Base-by-base conservation (phyloP, 2,113 vertebrate genomes). In the Peromyscus californicus region DNA sequence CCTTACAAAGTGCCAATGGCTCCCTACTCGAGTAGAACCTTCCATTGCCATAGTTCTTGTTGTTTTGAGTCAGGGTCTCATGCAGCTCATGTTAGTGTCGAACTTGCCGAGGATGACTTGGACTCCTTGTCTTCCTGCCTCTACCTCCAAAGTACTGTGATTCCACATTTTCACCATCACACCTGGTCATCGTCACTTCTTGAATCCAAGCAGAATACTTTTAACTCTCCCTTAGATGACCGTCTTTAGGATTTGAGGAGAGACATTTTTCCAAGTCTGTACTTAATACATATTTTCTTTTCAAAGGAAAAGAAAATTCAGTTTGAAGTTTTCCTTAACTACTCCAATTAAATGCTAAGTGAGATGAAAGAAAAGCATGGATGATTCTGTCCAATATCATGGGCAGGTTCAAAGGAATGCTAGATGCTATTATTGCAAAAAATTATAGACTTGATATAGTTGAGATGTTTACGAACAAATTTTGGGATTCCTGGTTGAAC, bases 281-380 rank as follows among this genome's bases (percentile, higher is more conserved):
- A 6, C 22, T 88, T 95, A 80, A 85, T 89, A 92, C 5, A 70
- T 65, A 80, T 39, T 85, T 96, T 93, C 31, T 75, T 42, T 79
- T 84, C 45, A 84, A 85, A 90, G 54, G 24, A 74, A 92, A 95
- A 86, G 42, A 82, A 82, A 74, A 80, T n/a, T 89, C 92, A 67
- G 80, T 88, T 92, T 79, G 36, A 79, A 93, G 90, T 5, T 92
- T 93, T 88, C 17, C 45, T 69, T 72, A 76, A 22, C 29, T 93
- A 48, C 51, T 78, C 65, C 86, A 87, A 45, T 8, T 63, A 92
- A 91, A 63, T 97, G 21, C 61, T 96, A 29, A 74, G 65, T 76
- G 67, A 67, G 57, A 69, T 94, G 5, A 89, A 51, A 39, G 89
- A 57, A 90, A 92, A 4, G 5, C 72, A 9, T 39, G n/a, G 10